These are phyloP conservation scores for Nerophis lumbriciformis DNA, from an alignment of 2,113 vertebrate genomes.

Conservation along the genomic window DNA sequence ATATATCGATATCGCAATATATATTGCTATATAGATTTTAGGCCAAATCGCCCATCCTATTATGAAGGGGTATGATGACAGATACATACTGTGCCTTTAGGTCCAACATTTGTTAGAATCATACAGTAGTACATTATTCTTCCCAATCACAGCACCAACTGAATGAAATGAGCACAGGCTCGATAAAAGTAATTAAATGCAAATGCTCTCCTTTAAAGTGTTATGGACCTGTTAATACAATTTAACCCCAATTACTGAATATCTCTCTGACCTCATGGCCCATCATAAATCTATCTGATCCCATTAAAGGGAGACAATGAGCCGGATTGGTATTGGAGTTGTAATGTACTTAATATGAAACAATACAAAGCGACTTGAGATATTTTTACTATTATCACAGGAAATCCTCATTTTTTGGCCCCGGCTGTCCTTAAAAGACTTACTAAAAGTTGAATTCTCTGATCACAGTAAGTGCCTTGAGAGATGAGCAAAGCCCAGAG, in stretches of 20 bases:
- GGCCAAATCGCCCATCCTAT: too few relatives aligned
- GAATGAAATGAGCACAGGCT: conserved; percentile 82
- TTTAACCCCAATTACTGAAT: conserved; percentile 85
- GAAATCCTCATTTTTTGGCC: conserved; percentile 65
- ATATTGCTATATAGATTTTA: too few relatives aligned
- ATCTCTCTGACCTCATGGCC: conserved; percentile 78
- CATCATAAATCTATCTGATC: conserved; percentile 84
- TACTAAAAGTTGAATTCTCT: conserved; percentile 82
- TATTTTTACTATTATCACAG: conserved; percentile 39
- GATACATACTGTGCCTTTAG: too few relatives aligned
- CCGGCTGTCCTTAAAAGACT: conserved; percentile 66
- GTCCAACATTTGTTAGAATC: conserved; percentile 79
- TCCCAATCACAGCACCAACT: conserved; percentile 83
- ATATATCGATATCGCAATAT: too few relatives aligned
- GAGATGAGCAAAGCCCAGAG: conserved; percentile 66
- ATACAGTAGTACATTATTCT: conserved; percentile 84
- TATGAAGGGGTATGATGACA: too few relatives aligned
- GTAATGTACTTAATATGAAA: conserved; percentile 33
- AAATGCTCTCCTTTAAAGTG: conserved; percentile 85
- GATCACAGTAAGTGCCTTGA: conserved; percentile 80
- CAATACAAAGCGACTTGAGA: conserved; percentile 30
- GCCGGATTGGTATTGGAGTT: conserved; percentile 11
- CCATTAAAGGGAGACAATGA: conserved; percentile 51
- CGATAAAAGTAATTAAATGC: conserved; percentile 94
- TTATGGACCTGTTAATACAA: conserved; percentile 82